Percentiles rank a stretch among this genome's conserved stretches.
Conservation (phyloP, 2,888 invertebrate genomes). For the Eupithecia pulchellata region DNA sequence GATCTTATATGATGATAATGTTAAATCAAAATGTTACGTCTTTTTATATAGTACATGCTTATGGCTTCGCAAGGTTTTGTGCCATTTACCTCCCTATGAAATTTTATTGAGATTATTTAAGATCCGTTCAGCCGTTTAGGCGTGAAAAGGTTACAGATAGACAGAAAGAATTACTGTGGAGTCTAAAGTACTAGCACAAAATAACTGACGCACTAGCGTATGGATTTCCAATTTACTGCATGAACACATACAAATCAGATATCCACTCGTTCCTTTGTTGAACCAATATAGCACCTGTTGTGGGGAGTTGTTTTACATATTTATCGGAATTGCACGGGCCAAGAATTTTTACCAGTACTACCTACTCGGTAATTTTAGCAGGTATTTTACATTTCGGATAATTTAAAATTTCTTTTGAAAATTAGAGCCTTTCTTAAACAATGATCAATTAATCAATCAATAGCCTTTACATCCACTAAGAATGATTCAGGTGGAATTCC, state of each 20-base stretch:
- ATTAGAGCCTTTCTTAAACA: background rate
- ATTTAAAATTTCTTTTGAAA: background rate
- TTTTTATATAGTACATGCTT: no score
- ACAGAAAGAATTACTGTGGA: no score
- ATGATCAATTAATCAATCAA: no score
- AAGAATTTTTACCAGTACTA: background rate
- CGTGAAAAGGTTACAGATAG: no score
- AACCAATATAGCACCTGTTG: conserved; percentile 1
- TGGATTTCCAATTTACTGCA: background rate
- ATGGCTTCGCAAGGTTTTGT: no score
- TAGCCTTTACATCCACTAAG: no score
- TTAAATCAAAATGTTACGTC: background rate
- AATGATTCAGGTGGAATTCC: no score
- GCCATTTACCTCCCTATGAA: no score
- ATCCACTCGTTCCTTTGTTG: background rate
- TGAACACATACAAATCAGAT: background rate
- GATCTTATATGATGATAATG: background rate
- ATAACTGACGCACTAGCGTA: no score
- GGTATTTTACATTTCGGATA: background rate
- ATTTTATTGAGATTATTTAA: background rate
- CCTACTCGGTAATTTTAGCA: background rate
- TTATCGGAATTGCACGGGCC: background rate
- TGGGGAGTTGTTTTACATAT: background rate
- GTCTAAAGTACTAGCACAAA: no score
- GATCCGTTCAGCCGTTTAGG: no score